Percentiles rank a stretch among this genome's conserved stretches.
Evolutionary conservation across 2,888 invertebrate species (phyloP).

Genomic region (Melikaiella ostensackeni): DNA sequence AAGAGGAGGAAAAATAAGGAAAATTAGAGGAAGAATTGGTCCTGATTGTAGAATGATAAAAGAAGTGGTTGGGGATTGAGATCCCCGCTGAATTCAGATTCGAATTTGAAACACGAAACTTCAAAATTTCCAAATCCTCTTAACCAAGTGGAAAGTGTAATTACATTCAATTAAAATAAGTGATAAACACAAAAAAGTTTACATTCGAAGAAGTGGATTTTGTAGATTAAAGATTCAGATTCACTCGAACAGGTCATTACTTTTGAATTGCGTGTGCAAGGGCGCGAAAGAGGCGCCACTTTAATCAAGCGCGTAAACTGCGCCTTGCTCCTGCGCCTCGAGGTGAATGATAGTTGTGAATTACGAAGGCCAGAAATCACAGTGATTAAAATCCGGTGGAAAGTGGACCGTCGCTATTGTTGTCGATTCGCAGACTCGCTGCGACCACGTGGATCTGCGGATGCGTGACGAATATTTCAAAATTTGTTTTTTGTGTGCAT

Average conservation of each 20-base stretch:
- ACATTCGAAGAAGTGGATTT: background rate
- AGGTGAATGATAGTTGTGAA: conserved; percentile 41
- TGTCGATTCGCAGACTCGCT: background rate
- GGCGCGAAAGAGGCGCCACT: conserved; percentile 41
- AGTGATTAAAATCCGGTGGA: conserved; percentile 28
- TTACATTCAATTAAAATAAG: background rate
- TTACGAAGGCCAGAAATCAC: background rate
- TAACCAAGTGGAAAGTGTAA: background rate
- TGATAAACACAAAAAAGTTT: background rate
- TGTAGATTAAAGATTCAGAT: conserved; percentile 3
- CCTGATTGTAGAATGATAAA: background rate
- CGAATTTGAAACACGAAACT: background rate
- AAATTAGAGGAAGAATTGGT: background rate
- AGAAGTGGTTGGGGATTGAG: background rate
- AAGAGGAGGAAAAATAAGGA: background rate
- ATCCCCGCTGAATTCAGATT: background rate
- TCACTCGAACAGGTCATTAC: background rate
- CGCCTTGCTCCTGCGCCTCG: conserved; percentile 19
- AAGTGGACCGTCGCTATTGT: conserved; percentile 27
- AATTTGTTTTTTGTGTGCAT: background rate
- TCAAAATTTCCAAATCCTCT: background rate
- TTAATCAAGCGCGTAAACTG: conserved; percentile 40
- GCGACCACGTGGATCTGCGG: conserved; percentile 9
- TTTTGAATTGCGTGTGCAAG: conserved; percentile 1
- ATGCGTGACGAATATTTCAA: conserved; percentile 11